phyloP scores from a whole-genome alignment of 2,888 invertebrate genomes.

The Drosophila ochracea region DNA sequence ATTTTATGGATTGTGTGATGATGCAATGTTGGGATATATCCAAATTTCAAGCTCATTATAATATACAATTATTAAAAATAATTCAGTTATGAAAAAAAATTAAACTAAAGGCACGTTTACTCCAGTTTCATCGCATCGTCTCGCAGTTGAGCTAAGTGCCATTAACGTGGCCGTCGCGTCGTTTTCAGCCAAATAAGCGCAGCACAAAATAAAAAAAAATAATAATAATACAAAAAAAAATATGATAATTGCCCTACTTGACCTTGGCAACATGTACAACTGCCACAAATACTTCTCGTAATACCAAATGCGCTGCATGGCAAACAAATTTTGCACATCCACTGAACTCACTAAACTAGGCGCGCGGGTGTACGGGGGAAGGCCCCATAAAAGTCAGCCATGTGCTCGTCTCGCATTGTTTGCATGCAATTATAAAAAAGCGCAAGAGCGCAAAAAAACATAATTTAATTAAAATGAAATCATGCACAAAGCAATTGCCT shows the following conservation, averaged over 20 bases:
- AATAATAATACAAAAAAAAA: conserved; percentile 48
- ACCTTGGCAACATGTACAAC: conserved; percentile 69
- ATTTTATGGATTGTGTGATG: conserved; percentile 65
- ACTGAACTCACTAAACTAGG: conserved; percentile 12
- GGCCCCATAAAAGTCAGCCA: conserved; percentile 32
- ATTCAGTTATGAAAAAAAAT: conserved; percentile 44
- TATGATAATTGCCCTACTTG: conserved; percentile 75
- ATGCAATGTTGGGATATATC: conserved; percentile 65
- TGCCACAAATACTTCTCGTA: conserved; percentile 57
- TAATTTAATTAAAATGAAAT: conserved; percentile 81
- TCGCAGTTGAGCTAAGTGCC: conserved; percentile 70
- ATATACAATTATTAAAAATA: conserved; percentile 70
- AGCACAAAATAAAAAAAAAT: conserved; percentile 3
- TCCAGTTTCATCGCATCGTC: conserved; percentile 69
- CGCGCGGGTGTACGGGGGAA: not conserved
- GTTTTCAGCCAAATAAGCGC: conserved; percentile 51
- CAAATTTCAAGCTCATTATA: conserved; percentile 65
- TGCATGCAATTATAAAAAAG: conserved; percentile 76
- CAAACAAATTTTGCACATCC: conserved; percentile 68
- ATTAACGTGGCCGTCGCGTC: conserved; percentile 60
- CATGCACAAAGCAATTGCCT: conserved; percentile 80
- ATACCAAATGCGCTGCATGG: conserved; percentile 66
- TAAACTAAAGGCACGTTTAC: conserved; percentile 75
- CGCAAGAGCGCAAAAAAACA: conserved; percentile 60
- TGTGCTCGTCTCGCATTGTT: conserved; percentile 62